These are phyloP conservation scores for Epinotia ramella DNA, from an alignment of 2,888 invertebrate species.

Conservation along the genomic window DNA sequence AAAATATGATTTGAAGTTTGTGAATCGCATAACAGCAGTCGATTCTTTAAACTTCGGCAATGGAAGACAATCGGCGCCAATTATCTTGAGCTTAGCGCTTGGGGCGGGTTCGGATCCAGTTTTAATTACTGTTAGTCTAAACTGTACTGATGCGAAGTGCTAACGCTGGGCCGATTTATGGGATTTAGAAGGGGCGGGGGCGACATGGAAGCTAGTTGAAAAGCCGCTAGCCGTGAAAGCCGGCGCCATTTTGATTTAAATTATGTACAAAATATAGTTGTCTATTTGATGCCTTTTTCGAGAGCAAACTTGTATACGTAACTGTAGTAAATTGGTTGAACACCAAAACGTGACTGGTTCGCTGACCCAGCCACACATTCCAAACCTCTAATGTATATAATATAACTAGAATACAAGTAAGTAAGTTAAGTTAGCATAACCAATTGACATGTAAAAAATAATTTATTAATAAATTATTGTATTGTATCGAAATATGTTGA, in stretches of 20 bases:
- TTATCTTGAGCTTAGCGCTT: constrained; percentile 75
- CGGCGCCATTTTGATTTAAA: neutral
- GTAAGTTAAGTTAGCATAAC: too few species aligned
- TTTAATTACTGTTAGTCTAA: constrained; percentile 64
- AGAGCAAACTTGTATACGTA: too few species aligned
- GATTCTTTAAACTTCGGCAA: constrained; percentile 78
- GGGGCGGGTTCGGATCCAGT: constrained; percentile 57
- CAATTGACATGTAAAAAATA: too few species aligned
- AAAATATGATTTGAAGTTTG: neutral
- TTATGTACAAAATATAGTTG: too few species aligned
- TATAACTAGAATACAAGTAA: too few species aligned
- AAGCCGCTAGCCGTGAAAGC: neutral
- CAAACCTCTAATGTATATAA: too few species aligned
- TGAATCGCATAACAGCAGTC: constrained; percentile 54
- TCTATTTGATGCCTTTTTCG: too few species aligned
- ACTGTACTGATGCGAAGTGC: constrained; percentile 37
- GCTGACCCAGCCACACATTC: too few species aligned
- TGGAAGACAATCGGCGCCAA: constrained; percentile 75
- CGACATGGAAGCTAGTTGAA: neutral
- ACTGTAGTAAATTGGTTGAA: too few species aligned
- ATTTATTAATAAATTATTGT: too few species aligned
- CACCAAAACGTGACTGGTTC: too few species aligned
- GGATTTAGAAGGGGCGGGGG: constrained; percentile 13
- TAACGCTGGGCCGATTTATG: constrained; percentile 22
- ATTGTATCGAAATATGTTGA: too few species aligned